Percentiles rank a stretch among this genome's conserved stretches.
These are phyloP conservation scores for Lampropteryx suffumata DNA, from an alignment of 2,888 invertebrate species.

Conservation along the genomic window DNA sequence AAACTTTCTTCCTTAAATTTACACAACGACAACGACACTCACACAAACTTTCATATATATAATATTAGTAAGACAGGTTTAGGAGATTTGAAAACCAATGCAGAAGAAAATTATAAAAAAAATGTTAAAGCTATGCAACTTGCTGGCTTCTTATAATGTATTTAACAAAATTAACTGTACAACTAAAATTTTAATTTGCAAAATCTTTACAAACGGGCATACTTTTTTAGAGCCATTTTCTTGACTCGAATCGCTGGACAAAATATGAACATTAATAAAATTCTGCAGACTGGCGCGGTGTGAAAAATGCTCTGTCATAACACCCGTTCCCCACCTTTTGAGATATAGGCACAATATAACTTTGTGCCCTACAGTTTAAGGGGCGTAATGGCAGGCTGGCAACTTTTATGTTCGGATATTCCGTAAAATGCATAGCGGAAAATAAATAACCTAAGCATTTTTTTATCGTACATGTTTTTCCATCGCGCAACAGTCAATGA, in stretches of 20 bases:
- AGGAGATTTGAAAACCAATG: too few species aligned
- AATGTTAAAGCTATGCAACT: too few species aligned
- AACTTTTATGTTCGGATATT: constrained; percentile 1
- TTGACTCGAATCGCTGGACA: constrained; percentile 7
- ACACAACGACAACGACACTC: too few species aligned
- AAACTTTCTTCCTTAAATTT: too few species aligned
- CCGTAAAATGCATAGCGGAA: not conserved
- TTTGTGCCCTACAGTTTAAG: constrained; percentile 13
- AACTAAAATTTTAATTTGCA: too few species aligned
- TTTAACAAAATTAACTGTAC: too few species aligned
- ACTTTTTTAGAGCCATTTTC: constrained; percentile 14
- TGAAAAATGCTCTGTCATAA: constrained; percentile 31
- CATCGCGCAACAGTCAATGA: too few species aligned
- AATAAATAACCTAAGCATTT: not conserved
- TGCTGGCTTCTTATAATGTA: too few species aligned
- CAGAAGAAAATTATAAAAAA: too few species aligned
- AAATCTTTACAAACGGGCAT: constrained; percentile 1
- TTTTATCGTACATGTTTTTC: too few species aligned
- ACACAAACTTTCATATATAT: too few species aligned
- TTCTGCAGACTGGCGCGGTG: constrained; percentile 14
- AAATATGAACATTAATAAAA: constrained; percentile 26
- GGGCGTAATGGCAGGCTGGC: constrained; percentile 1
- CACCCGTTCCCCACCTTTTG: constrained; percentile 25
- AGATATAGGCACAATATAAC: constrained; percentile 29
- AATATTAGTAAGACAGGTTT: too few species aligned